Evolutionary conservation across 2,888 invertebrate genomes (phyloP).

Genomic region (Leptopterna dolabrata): DNA sequence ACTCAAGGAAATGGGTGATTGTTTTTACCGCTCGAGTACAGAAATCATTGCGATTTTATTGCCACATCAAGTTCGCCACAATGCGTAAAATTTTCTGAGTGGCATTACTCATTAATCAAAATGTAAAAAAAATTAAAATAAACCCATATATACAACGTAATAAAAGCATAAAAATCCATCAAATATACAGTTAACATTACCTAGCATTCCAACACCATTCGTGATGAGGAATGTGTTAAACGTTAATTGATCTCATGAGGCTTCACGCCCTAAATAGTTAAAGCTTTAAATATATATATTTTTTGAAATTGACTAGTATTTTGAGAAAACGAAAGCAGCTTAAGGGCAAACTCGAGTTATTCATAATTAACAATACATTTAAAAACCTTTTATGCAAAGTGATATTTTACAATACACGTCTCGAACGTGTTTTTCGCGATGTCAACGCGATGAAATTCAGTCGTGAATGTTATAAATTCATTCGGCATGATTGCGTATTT

Average conservation of each 20-base stretch:
- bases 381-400: not conserved
- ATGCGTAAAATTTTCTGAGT: too few species aligned
- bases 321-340: constrained; percentile 10
- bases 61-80: too few species aligned
- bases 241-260: not conserved
- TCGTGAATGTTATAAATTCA: not conserved
- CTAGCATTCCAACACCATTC: not conserved
- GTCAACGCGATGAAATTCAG: not conserved
- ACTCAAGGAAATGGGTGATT: too few species aligned
- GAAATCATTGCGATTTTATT: too few species aligned
- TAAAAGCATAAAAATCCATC: not conserved
- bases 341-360: not conserved
- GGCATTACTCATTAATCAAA: too few species aligned
- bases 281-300: not conserved
- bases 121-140: too few species aligned
- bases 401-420: not conserved
- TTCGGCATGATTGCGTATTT: not conserved
- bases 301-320: not conserved
- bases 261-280: not conserved
- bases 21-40: too few species aligned
- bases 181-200: not conserved
- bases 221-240: not conserved
- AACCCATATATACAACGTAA: too few species aligned
- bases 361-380: not conserved
- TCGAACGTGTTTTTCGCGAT: too few species aligned